These are phyloP conservation scores for Chironomus riparius DNA, from an alignment of 2,888 invertebrate genomes.

Conservation along the genomic window DNA sequence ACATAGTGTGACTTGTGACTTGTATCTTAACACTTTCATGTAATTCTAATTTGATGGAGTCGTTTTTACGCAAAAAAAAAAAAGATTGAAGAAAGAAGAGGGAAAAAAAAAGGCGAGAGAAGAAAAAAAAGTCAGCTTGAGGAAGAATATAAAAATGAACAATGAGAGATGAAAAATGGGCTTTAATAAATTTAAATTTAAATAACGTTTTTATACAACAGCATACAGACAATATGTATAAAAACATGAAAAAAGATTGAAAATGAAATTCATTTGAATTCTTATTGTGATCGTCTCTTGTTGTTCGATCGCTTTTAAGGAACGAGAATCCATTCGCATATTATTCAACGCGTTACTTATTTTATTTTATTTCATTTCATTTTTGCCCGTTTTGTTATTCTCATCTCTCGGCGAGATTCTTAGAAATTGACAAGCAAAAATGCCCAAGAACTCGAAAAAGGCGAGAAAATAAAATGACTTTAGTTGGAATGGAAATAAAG, in stretches of 20 bases:
- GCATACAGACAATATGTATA: background rate
- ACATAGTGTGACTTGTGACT: slow-evolving; percentile 5
- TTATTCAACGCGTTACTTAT: background rate
- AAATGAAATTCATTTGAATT: slow-evolving; percentile 1
- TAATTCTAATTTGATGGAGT: slow-evolving; percentile 14
- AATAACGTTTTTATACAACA: background rate
- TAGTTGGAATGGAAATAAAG: background rate
- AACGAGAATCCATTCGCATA: background rate
- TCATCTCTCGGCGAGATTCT: slow-evolving; percentile 3
- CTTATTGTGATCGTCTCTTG: slow-evolving; percentile 7
- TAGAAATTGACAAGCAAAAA: background rate
- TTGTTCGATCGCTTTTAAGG: background rate
- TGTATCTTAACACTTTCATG: slow-evolving; percentile 10
- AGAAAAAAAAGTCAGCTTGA: background rate
- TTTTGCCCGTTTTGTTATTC: background rate
- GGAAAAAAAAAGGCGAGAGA: background rate
- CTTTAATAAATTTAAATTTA: slow-evolving; percentile 9
- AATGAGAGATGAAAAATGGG: slow-evolving; percentile 13
- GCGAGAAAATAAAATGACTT: background rate
- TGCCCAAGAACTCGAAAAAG: background rate
- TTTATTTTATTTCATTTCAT: background rate
- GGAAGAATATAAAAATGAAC: background rate
- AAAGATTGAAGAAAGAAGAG: background rate
- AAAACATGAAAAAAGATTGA: background rate
- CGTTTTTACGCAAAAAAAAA: background rate